Evolutionary conservation across 2,797 vertebrate genomes (phyloP).

Genomic region (Poeciliopsis turneri): DNA sequence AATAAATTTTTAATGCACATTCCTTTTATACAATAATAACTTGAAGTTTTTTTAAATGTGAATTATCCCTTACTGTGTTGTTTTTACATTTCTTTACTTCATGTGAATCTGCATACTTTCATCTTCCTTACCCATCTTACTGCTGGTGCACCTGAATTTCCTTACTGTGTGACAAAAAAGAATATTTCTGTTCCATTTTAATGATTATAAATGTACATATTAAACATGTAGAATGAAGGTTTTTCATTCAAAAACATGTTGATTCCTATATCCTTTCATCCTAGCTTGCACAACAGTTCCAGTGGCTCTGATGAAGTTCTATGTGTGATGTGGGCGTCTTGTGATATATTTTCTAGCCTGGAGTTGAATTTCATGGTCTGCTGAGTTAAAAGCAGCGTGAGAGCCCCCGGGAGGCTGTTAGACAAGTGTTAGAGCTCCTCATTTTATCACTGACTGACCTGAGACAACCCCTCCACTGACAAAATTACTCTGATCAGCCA

Average conservation of each 20-base stretch:
- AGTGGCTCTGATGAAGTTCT: conserved; percentile 25
- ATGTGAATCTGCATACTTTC: background rate
- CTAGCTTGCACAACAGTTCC: conserved; percentile 20
- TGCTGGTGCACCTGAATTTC: background rate
- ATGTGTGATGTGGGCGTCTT: conserved; percentile 23
- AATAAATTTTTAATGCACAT: too few species aligned
- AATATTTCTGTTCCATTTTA: background rate
- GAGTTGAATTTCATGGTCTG: conserved; percentile 69
- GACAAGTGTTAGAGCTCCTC: conserved; percentile 54
- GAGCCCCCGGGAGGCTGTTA: conserved; percentile 58
- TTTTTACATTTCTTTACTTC: background rate
- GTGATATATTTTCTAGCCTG: conserved; percentile 61
- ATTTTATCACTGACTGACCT: conserved; percentile 73
- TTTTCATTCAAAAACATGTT: background rate
- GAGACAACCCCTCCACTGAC: conserved; percentile 61
- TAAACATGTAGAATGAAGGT: background rate
- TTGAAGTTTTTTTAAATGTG: background rate
- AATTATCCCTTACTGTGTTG: background rate
- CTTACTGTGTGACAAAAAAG: background rate
- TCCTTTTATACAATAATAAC: background rate
- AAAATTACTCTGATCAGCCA: conserved; percentile 60
- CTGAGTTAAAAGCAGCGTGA: conserved; percentile 69
- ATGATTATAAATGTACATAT: background rate
- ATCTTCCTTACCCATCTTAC: background rate
- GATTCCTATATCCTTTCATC: background rate